Evolutionary conservation across 2,797 vertebrate genomes (phyloP).

Genomic region (Vultur gryphus): DNA sequence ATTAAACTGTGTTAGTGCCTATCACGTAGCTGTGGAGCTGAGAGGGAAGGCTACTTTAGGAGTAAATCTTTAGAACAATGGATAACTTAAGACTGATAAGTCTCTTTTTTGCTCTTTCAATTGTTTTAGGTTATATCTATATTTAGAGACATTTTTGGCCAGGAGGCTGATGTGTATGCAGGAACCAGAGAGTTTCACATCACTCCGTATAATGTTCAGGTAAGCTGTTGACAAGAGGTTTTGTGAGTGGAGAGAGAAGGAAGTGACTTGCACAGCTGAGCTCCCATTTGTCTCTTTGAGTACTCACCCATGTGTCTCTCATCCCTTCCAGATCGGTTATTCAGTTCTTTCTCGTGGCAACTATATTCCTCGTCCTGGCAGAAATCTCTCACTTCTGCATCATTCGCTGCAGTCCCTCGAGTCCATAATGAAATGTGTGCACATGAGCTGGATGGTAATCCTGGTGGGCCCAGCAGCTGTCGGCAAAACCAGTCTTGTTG

Average conservation of each 20-base stretch:
- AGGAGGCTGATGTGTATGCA: slow-evolving; percentile 79
- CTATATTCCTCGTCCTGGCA: slow-evolving; percentile 71
- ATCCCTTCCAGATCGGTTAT: slow-evolving; percentile 83
- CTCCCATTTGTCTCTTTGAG: background rate
- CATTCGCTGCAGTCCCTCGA: slow-evolving; percentile 88
- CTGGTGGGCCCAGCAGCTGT: slow-evolving; percentile 91
- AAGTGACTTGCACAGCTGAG: background rate
- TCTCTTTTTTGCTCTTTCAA: background rate
- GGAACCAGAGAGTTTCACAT: slow-evolving; percentile 90
- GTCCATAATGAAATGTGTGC: slow-evolving; percentile 94
- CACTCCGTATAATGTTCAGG: slow-evolving; percentile 92
- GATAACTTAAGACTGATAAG: background rate
- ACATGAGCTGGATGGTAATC: slow-evolving; percentile 96
- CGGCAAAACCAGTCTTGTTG: slow-evolving; percentile 91
- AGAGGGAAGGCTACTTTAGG: background rate
- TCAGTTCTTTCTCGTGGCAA: slow-evolving; percentile 88
- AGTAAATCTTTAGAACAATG: background rate
- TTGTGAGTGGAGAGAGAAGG: background rate
- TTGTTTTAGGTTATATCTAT: slow-evolving; percentile 81
- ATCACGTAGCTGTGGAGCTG: background rate
- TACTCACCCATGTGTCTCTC: background rate
- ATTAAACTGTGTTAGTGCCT: background rate
- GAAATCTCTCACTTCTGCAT: slow-evolving; percentile 86
- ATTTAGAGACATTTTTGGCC: slow-evolving; percentile 87
- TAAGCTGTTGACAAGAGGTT: slow-evolving; percentile 48